phyloP scores from a whole-genome alignment of 2,113 vertebrate species.

The Mixornis gularis region DNA sequence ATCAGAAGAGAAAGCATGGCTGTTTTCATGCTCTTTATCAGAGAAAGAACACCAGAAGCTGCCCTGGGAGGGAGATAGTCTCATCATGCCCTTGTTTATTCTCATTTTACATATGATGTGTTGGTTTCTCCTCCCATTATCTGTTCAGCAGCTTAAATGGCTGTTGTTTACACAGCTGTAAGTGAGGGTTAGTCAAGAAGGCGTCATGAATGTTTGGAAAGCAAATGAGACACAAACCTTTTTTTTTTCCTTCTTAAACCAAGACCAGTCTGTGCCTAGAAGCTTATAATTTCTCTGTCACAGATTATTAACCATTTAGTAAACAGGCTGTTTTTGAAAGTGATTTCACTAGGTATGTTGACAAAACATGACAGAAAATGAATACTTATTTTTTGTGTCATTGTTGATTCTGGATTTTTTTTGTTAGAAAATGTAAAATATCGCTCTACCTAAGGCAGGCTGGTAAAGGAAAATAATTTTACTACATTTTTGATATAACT shows the following conservation, averaged over 20 bases:
- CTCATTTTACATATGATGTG: slow-evolving; percentile 28
- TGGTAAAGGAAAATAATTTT: background rate
- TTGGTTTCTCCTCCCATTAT: slow-evolving; percentile 46
- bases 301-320: slow-evolving; percentile 27
- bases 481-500: background rate
- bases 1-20: background rate
- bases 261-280: slow-evolving; percentile 28
- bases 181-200: slow-evolving; percentile 42
- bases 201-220: slow-evolving; percentile 50
- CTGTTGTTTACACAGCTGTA: slow-evolving; percentile 73
- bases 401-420: background rate
- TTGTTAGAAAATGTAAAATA: background rate
- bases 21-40: background rate
- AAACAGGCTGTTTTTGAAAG: background rate
- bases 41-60: slow-evolving; percentile 2
- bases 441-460: background rate
- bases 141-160: slow-evolving; percentile 33
- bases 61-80: background rate
- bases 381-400: background rate
- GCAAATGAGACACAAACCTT: slow-evolving; percentile 51
- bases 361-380: background rate
- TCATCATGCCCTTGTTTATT: slow-evolving; percentile 37
- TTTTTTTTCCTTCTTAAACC: background rate
- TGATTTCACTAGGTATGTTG: background rate
- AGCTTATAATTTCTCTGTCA: background rate